Evolutionary conservation across 2,113 vertebrate genomes (phyloP).

Genomic region (Centropristis striata): DNA sequence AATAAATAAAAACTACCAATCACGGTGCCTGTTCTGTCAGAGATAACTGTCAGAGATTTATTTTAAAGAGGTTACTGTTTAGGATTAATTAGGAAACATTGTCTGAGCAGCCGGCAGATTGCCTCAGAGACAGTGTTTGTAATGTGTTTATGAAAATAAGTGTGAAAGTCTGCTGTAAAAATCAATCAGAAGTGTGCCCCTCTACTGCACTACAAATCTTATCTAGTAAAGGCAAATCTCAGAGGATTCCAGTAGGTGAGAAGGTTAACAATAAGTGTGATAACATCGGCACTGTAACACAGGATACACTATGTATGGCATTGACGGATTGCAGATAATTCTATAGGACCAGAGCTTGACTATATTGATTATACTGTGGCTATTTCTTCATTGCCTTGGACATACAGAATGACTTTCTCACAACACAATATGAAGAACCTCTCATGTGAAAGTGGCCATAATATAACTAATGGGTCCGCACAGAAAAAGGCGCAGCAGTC

Average conservation of each 20-base stretch:
- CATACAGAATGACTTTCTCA: background rate
- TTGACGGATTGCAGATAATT: too few relatives aligned
- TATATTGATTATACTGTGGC: background rate
- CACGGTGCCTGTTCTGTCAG: slow-evolving; percentile 3
- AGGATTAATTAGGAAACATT: background rate
- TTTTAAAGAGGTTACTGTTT: background rate
- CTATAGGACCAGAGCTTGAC: background rate
- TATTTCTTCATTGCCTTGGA: background rate
- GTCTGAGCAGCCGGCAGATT: slow-evolving; percentile 10
- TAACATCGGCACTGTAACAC: background rate
- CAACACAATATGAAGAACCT: background rate
- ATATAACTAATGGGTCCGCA: background rate
- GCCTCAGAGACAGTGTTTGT: slow-evolving; percentile 3
- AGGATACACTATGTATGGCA: background rate
- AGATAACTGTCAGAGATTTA: slow-evolving; percentile 37
- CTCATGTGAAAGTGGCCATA: background rate
- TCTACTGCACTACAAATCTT: background rate
- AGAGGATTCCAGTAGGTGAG: background rate
- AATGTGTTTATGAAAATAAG: slow-evolving; percentile 18
- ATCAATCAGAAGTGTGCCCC: background rate
- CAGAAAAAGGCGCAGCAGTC: background rate
- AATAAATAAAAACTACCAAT: slow-evolving; percentile 10
- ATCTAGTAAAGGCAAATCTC: background rate
- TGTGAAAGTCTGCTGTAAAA: slow-evolving; percentile 16
- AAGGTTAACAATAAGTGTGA: background rate